Evolutionary conservation across 2,797 vertebrate genomes (phyloP).

Genomic region (Microctenopoma steveboyesi): DNA sequence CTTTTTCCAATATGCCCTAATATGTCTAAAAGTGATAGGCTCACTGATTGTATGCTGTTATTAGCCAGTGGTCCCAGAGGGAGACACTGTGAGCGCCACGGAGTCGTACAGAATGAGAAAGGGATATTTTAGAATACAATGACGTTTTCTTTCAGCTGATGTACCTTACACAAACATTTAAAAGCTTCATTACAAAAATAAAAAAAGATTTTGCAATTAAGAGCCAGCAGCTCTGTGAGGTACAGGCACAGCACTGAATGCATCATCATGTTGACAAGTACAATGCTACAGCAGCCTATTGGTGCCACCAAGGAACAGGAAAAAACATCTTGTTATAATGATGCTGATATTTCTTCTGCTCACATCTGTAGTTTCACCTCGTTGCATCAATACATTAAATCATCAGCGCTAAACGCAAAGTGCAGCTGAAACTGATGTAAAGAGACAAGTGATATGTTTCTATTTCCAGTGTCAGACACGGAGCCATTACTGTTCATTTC

Average conservation of each 20-base stretch:
- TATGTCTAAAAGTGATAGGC: constrained; percentile 70
- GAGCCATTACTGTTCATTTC: too few relatives aligned
- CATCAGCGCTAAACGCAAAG: not conserved
- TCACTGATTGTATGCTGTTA: constrained; percentile 66
- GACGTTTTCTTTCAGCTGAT: constrained; percentile 29
- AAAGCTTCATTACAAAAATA: constrained; percentile 1
- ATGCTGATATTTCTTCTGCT: too few relatives aligned
- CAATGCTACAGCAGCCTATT: too few relatives aligned
- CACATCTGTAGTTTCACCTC: not conserved
- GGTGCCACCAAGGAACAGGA: too few relatives aligned
- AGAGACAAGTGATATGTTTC: too few relatives aligned
- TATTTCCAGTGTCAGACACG: too few relatives aligned
- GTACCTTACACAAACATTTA: constrained; percentile 33
- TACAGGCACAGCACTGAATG: not conserved
- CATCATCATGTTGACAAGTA: too few relatives aligned
- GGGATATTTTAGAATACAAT: constrained; percentile 70
- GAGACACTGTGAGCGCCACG: constrained; percentile 64
- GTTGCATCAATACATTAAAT: not conserved
- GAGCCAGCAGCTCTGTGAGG: not conserved
- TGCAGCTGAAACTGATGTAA: not conserved
- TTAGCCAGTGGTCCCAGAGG: constrained; percentile 61
- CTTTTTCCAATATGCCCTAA: constrained; percentile 60
- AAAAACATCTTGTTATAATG: too few relatives aligned
- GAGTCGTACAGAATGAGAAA: constrained; percentile 61
- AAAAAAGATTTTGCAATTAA: not conserved